A percentile compares a stretch with the other conserved stretches of the same genome.
phyloP scores from a whole-genome alignment of 2,113 vertebrate genomes.

The Kryptolebias marmoratus region DNA sequence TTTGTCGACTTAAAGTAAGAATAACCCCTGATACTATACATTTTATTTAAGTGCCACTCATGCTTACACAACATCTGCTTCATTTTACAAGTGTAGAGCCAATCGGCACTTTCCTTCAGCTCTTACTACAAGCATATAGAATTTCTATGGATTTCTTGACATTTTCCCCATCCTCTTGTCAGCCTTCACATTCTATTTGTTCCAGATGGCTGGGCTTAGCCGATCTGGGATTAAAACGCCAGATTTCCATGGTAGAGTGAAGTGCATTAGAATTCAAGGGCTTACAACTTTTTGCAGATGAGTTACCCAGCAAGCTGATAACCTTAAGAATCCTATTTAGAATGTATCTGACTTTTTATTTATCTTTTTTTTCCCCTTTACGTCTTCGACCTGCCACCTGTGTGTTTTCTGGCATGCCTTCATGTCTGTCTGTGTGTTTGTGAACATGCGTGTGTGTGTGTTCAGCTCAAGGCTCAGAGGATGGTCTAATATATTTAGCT shows the following conservation, averaged over 20 bases:
- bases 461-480: conserved; percentile 48
- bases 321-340: conserved; percentile 63
- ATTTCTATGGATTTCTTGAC: conserved; percentile 63
- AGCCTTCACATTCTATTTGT: conserved; percentile 68
- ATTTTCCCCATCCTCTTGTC: conserved; percentile 59
- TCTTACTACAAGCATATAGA: conserved; percentile 47
- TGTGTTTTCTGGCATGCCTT: conserved; percentile 21
- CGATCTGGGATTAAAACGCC: conserved; percentile 71
- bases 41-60: conserved; percentile 51
- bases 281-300: conserved; percentile 55
- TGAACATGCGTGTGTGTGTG: conserved; percentile 3
- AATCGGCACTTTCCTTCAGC: conserved; percentile 51
- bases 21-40: conserved; percentile 27
- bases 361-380: conserved; percentile 22
- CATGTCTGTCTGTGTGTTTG: conserved; percentile 17
- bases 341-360: conserved; percentile 53
- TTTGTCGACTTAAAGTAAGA: conserved; percentile 24
- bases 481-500: conserved; percentile 66
- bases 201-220: conserved; percentile 63
- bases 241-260: conserved; percentile 63
- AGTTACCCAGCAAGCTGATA: conserved; percentile 57
- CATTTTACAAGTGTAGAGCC: conserved; percentile 23
- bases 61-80: conserved; percentile 30
- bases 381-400: conserved; percentile 27
- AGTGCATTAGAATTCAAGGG: conserved; percentile 65